Base-by-base conservation (phyloP, 2,888 invertebrate genomes). In the Galerucella pusilla region DNA sequence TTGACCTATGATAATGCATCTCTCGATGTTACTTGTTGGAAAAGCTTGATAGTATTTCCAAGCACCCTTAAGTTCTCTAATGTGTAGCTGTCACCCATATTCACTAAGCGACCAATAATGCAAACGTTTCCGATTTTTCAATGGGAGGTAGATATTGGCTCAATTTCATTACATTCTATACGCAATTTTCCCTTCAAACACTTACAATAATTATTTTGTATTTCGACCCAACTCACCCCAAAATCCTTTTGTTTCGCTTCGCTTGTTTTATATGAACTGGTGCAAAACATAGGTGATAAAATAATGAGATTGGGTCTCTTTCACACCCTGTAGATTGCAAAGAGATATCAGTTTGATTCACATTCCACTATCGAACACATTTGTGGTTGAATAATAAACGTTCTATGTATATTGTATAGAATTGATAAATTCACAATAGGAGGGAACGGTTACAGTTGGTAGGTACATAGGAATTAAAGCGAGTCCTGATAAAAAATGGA, bases 341-440 rank as follows among this genome's bases (percentile, higher is more conserved):
- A 16, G 14, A 57, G 59, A 68, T 68, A 68, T 45, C 54, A 45
- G 12, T 57, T 68, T 68, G 68, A 68, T 68, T 68, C 60, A 68
- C 68, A 59, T 60, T 57, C 16, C 42, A 57, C 67, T 35, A 68
- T 57, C 35, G 46, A 68, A 68, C 68, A 68, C 57, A 20, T 68
- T 68, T 35, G 57, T 45, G 14, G 57, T 68, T 68, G 45, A 71
- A 79, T 78, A 79, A 80, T 80, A 75, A 76, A 80, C 77, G 49
- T 49, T 49, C 49, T 49, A 49, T n/a, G n/a, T n/a, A n/a, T n/a
- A n/a, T n/a, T 49, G 49, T 49, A 49, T 49, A 12, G 49, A 49
- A 49, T 49, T 49, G 11, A 49, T 49, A 14, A 49, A 49, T 49
- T 49, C 12, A 49, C 14, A 49, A 49, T 49, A 49, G 12, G 12